Evolutionary conservation across 2,113 vertebrate genomes (phyloP).

Genomic region (Muscicapa adusta): DNA sequence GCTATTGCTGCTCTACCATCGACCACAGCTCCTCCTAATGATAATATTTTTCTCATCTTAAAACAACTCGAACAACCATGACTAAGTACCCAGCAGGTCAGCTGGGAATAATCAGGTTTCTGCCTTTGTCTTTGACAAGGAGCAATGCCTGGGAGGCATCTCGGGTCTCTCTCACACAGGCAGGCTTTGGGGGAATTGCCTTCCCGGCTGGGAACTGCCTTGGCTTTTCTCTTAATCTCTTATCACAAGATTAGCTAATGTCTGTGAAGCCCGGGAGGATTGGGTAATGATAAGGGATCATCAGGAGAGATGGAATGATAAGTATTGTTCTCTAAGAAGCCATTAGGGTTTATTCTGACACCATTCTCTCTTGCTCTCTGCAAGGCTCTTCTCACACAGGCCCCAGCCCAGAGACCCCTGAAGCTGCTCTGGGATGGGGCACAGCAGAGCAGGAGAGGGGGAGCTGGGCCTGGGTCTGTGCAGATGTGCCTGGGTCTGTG

Average conservation of each 20-base stretch:
- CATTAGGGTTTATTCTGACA: not conserved
- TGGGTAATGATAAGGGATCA: constrained; percentile 26
- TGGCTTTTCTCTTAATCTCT: constrained; percentile 42
- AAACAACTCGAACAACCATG: not conserved
- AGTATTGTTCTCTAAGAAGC: constrained; percentile 2
- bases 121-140: not conserved
- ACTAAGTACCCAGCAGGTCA: constrained; percentile 10
- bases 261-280: constrained; percentile 4
- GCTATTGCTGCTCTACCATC: not conserved
- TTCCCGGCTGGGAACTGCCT: not conserved
- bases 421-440: accelerated
- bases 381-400: not conserved
- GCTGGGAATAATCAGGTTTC: not conserved
- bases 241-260: constrained; percentile 38
- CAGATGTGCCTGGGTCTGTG: too few relatives aligned
- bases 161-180: not conserved
- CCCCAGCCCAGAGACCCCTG: not conserved
- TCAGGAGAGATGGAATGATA: constrained; percentile 22
- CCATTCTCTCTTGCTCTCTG: not conserved
- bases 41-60: constrained; percentile 26
- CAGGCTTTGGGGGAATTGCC: not conserved
- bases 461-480: not conserved
- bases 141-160: not conserved
- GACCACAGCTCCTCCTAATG: not conserved
- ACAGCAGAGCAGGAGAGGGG: not conserved